A percentile compares a stretch with the other conserved stretches of the same genome.
phyloP scores from a whole-genome alignment of 2,888 invertebrate species.

The Boloria selene region DNA sequence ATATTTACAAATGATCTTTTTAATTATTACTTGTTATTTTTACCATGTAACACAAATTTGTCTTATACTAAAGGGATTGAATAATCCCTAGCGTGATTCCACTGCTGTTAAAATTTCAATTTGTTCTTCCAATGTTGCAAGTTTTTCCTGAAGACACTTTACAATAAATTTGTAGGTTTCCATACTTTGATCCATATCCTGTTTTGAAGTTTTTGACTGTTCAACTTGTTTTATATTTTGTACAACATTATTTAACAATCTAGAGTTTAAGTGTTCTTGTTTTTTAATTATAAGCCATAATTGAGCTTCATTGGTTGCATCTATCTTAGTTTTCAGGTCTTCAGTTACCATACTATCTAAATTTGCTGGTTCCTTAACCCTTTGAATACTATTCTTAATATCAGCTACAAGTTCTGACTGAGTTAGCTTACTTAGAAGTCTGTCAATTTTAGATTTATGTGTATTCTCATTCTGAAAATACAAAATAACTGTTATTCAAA shows the following conservation, averaged over 20 bases:
- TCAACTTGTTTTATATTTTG: slow-evolving; percentile 66
- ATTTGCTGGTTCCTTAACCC: slow-evolving; percentile 60
- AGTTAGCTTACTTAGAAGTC: slow-evolving; percentile 54
- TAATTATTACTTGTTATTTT: neutral
- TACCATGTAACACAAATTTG: neutral
- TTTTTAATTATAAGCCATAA: slow-evolving; percentile 72
- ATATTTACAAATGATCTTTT: neutral
- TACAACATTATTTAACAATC: slow-evolving; percentile 57
- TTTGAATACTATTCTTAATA: slow-evolving; percentile 55
- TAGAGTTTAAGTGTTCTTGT: slow-evolving; percentile 65
- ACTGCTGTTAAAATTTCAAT: slow-evolving; percentile 73
- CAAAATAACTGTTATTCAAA: slow-evolving; percentile 13
- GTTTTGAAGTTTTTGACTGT: slow-evolving; percentile 52
- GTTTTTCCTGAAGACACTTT: slow-evolving; percentile 73
- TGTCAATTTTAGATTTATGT: slow-evolving; percentile 53
- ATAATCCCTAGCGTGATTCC: slow-evolving; percentile 59
- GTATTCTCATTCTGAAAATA: slow-evolving; percentile 39
- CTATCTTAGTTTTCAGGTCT: slow-evolving; percentile 57
- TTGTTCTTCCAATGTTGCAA: slow-evolving; percentile 73
- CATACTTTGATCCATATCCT: slow-evolving; percentile 60
- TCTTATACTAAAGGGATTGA: neutral
- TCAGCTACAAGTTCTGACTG: slow-evolving; percentile 63
- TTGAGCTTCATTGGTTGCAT: slow-evolving; percentile 60
- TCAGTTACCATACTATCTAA: slow-evolving; percentile 60
- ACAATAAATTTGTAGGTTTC: slow-evolving; percentile 70